Percentiles rank a stretch among this genome's conserved stretches.
Conservation (phyloP, 2,888 invertebrate species). For the Lumbricus terrestris region DNA sequence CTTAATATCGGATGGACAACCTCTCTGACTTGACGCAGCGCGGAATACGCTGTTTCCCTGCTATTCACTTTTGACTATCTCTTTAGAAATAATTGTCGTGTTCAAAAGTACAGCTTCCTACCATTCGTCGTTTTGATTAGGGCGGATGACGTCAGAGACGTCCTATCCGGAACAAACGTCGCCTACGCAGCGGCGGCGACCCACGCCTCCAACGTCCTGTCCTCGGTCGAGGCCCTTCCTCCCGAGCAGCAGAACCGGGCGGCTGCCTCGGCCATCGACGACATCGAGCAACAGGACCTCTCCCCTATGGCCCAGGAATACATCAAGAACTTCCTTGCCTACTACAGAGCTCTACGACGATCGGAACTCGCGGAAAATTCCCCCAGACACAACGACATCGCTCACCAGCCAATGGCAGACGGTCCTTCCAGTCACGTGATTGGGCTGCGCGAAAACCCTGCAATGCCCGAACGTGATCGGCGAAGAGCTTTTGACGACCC, state of each 20-base stretch:
- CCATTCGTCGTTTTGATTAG: neutral
- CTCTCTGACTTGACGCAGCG: neutral
- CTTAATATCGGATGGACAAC: neutral
- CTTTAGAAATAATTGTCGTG: neutral
- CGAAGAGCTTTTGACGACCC: neutral
- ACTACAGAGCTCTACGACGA: slow-evolving; percentile 32
- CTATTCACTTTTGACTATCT: neutral
- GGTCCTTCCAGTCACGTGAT: neutral
- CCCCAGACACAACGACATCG: neutral
- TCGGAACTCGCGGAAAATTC: neutral
- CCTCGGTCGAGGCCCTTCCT: neutral
- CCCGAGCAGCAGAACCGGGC: neutral
- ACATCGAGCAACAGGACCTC: neutral
- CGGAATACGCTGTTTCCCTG: neutral
- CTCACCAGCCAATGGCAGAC: neutral
- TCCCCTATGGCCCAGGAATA: slow-evolving; percentile 17
- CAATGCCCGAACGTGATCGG: neutral
- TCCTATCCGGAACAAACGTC: neutral
- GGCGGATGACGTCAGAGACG: neutral
- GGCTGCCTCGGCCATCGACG: neutral
- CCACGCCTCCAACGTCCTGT: neutral
- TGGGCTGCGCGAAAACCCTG: neutral
- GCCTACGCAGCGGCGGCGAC: neutral
- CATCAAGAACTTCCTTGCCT: slow-evolving; percentile 16
- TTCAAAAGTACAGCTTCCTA: neutral